A percentile compares a stretch with the other conserved stretches of the same genome.
Conservation (phyloP, 2,113 vertebrate genomes). For the Falcunculus frontatus region DNA sequence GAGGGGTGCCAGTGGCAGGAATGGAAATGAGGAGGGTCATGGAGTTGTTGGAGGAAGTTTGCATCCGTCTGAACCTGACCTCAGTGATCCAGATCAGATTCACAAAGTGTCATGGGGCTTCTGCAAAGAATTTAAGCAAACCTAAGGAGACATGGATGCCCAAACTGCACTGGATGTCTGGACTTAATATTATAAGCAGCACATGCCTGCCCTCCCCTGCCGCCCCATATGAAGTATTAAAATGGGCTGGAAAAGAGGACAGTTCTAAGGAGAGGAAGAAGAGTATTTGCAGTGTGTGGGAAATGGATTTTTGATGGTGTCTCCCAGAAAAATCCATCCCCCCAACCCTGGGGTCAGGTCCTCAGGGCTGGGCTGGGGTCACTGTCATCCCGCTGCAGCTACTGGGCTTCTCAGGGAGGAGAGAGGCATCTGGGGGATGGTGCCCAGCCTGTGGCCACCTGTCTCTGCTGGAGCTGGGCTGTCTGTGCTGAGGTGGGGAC, state of each 20-base stretch:
- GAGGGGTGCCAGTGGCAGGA: neutral
- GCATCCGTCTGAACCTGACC: neutral
- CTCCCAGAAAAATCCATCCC: neutral
- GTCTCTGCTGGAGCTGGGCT: neutral
- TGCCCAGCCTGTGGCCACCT: neutral
- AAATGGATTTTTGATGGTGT: neutral
- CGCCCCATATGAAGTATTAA: rapidly evolving
- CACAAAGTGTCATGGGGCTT: neutral
- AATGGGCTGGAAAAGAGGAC: neutral
- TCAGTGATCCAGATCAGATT: neutral
- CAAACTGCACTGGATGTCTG: rapidly evolving
- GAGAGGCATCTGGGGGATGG: neutral
- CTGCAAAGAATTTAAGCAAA: neutral
- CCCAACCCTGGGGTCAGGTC: neutral
- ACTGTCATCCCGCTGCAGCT: neutral
- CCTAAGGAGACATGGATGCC: neutral
- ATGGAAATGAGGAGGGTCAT: neutral
- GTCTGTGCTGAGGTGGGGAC: neutral
- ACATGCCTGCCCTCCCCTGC: neutral
- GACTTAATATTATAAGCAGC: neutral
- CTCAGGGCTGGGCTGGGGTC: neutral
- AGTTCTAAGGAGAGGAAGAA: neutral
- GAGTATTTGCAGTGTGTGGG: neutral
- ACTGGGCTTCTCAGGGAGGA: neutral
- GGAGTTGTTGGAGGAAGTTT: neutral